Evolutionary conservation across 2,888 invertebrate species (phyloP).

Genomic region (Quadriops clusia): DNA sequence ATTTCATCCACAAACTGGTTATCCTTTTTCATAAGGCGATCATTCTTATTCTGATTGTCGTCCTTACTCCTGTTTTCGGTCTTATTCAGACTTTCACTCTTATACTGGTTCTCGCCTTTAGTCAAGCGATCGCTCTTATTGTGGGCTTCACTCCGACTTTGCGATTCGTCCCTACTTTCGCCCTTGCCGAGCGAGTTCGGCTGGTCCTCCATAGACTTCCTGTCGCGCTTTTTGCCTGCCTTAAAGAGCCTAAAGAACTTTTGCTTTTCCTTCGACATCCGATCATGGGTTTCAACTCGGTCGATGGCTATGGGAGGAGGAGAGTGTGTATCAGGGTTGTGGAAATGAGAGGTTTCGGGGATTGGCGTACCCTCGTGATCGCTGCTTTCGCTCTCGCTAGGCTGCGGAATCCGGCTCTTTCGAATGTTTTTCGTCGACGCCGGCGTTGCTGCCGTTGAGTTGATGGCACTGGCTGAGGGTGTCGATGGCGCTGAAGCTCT

Average conservation of each 20-base stretch:
- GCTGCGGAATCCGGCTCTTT: conserved; percentile 35
- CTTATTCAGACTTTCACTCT: too few relatives aligned
- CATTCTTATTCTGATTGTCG: too few relatives aligned
- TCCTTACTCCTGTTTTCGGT: too few relatives aligned
- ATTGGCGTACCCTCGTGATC: conserved; percentile 37
- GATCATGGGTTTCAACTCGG: conserved; percentile 52
- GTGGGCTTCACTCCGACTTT: background rate
- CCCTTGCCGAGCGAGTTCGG: conserved; percentile 10
- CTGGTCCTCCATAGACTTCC: conserved; percentile 12
- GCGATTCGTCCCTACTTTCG: conserved; percentile 1
- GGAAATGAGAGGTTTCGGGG: conserved; percentile 27
- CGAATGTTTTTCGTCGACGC: conserved; percentile 25
- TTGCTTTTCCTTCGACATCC: conserved; percentile 78
- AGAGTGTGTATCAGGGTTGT: conserved; percentile 16
- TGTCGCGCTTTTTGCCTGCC: conserved; percentile 44
- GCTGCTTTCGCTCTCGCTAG: conserved; percentile 30
- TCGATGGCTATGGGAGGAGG: conserved; percentile 20
- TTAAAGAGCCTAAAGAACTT: conserved; percentile 76
- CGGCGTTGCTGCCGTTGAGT: conserved; percentile 24
- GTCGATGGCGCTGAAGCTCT: background rate
- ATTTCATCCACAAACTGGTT: too few relatives aligned
- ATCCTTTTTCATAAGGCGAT: too few relatives aligned
- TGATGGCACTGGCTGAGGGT: conserved; percentile 1
- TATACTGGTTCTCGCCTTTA: conserved; percentile 1
- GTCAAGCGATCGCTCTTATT: conserved; percentile 6